A percentile compares a stretch with the other conserved stretches of the same genome.
Evolutionary conservation across 2,797 vertebrate species (phyloP).

Genomic region (Sebastes diploproa): DNA sequence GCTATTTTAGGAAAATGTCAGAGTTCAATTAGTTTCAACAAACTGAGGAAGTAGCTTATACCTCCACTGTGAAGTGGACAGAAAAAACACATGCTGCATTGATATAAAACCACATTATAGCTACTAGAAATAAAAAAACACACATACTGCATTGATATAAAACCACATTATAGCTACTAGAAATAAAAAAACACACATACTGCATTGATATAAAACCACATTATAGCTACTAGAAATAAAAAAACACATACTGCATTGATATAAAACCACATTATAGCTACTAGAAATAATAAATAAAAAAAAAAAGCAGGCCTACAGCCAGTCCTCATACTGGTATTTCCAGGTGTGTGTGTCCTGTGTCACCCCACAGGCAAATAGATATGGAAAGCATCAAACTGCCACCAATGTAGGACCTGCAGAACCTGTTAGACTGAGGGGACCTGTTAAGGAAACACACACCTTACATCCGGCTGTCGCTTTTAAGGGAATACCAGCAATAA

Average conservation of each 20-base stretch:
- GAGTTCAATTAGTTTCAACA: background rate
- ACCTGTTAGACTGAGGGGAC: conserved; percentile 64
- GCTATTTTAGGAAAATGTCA: background rate
- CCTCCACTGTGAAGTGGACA: too few relatives aligned
- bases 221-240: too few relatives aligned
- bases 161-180: too few relatives aligned
- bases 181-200: too few relatives aligned
- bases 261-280: too few relatives aligned
- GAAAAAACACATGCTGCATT: background rate
- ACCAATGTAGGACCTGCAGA: conserved; percentile 20
- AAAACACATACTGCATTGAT: too few relatives aligned
- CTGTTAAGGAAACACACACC: conserved; percentile 18
- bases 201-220: too few relatives aligned
- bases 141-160: too few relatives aligned
- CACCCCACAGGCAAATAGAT: conserved; percentile 23
- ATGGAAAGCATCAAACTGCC: conserved; percentile 33
- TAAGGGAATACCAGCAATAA: background rate
- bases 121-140: background rate
- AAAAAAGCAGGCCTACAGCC: background rate
- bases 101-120: too few relatives aligned
- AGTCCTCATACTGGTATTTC: background rate
- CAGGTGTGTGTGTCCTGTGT: background rate
- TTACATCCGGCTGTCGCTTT: conserved; percentile 23
- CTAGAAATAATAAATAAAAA: rapidly evolving
- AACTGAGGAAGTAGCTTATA: background rate